Conservation (phyloP, 1,140 invertebrate genomes). For the Muscidifurax raptorellus region DNA sequence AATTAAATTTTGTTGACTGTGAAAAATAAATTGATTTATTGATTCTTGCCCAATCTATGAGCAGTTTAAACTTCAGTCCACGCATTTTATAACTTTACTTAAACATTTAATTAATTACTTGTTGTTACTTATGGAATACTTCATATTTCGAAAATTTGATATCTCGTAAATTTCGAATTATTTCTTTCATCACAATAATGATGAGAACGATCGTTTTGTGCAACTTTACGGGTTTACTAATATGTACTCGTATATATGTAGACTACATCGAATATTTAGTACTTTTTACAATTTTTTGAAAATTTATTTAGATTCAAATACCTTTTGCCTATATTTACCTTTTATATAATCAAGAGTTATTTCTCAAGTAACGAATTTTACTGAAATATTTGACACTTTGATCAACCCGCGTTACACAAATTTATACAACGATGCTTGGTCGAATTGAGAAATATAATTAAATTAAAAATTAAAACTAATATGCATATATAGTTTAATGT, state of each 20-base stretch:
- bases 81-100: conserved; percentile 18
- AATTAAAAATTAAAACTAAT: neutral
- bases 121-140: conserved; percentile 37
- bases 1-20: neutral
- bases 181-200: conserved; percentile 8
- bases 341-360: neutral
- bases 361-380: neutral
- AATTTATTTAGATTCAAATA: neutral
- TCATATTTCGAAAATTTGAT: conserved; percentile 8
- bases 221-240: conserved; percentile 11
- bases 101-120: conserved; percentile 50
- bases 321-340: neutral
- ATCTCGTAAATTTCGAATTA: neutral
- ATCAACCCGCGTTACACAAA: neutral
- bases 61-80: conserved; percentile 19
- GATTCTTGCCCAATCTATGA: conserved; percentile 6
- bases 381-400: neutral
- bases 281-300: conserved; percentile 38
- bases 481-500: neutral
- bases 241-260: conserved; percentile 20
- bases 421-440: neutral
- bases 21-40: conserved; percentile 14
- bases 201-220: conserved; percentile 24
- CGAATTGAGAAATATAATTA: neutral
- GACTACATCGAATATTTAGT: conserved; percentile 42